A percentile compares a stretch with the other conserved stretches of the same genome.
Conservation (phyloP, 2,797 vertebrate species). For the Spheniscus humboldti region DNA sequence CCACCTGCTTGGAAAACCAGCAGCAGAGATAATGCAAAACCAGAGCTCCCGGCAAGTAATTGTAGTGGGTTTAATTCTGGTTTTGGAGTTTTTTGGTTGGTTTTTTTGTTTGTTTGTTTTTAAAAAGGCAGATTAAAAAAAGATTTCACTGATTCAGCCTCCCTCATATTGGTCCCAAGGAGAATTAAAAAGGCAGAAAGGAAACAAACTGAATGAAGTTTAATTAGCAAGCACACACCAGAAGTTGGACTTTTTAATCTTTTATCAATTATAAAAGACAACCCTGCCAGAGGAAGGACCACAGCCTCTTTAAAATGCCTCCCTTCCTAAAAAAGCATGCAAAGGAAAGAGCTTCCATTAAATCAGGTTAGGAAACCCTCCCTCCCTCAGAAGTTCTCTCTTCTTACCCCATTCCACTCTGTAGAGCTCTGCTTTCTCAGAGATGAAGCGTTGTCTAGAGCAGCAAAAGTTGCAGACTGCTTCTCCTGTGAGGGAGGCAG, state of each 20-base stretch:
- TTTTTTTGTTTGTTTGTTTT: neutral
- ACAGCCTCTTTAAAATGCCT: neutral
- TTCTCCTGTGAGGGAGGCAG: constrained; percentile 37
- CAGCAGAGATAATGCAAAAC: neutral
- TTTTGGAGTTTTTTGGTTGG: too few species aligned
- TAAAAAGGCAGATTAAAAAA: neutral
- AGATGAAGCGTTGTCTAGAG: neutral
- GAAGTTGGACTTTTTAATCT: constrained; percentile 1
- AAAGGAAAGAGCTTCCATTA: neutral
- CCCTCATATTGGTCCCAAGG: neutral
- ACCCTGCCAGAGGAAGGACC: neutral
- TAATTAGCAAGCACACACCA: neutral
- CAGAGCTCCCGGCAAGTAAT: neutral
- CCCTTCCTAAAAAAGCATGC: neutral
- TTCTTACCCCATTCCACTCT: neutral
- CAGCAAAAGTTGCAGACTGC: constrained; percentile 62
- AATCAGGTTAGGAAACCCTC: neutral
- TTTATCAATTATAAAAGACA: neutral
- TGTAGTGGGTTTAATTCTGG: fast-evolving
- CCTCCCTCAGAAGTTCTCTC: constrained; percentile 20
- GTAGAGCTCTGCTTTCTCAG: neutral
- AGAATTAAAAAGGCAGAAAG: neutral
- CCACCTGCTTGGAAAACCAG: neutral
- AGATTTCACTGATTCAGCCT: constrained; percentile 10
- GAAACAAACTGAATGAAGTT: constrained; percentile 4